Evolutionary conservation across 2,113 vertebrate species (phyloP).

Genomic region (Labrus mixtus): DNA sequence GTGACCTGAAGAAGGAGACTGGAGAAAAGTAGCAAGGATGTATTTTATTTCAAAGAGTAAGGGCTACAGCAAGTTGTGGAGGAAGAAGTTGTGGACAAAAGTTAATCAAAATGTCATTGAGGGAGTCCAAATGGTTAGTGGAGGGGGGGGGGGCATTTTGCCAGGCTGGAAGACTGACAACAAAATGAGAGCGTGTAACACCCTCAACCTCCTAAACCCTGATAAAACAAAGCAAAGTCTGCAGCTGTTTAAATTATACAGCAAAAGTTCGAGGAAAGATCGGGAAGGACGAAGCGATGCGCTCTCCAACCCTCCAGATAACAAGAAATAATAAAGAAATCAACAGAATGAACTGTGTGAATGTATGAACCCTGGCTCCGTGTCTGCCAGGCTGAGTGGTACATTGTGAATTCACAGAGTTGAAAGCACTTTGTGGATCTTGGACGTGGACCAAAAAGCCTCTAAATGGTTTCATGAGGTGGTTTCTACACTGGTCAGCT

Average conservation of each 20-base stretch:
- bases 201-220: conserved; percentile 6
- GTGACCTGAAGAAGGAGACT: background rate
- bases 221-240: conserved; percentile 23
- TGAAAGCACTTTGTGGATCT: conserved; percentile 44
- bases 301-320: conserved; percentile 18
- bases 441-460: conserved; percentile 55
- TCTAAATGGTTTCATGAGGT: conserved; percentile 44
- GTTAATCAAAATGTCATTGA: conserved; percentile 1
- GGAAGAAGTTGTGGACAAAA: background rate
- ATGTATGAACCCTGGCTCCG: conserved; percentile 25
- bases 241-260: conserved; percentile 34
- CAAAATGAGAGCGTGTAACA: conserved; percentile 3
- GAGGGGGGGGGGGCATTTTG: background rate
- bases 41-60: background rate
- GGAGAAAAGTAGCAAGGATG: background rate
- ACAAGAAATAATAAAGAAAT: conserved; percentile 40
- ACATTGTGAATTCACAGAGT: conserved; percentile 27
- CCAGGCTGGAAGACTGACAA: background rate
- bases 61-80: too few relatives aligned
- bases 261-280: conserved; percentile 15
- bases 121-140: background rate
- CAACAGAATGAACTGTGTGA: conserved; percentile 22
- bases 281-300: conserved; percentile 10
- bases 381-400: conserved; percentile 41
- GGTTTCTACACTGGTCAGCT: conserved; percentile 54